These are phyloP conservation scores for Drosophila demipolita DNA, from an alignment of 2,888 invertebrate species.

Conservation along the genomic window DNA sequence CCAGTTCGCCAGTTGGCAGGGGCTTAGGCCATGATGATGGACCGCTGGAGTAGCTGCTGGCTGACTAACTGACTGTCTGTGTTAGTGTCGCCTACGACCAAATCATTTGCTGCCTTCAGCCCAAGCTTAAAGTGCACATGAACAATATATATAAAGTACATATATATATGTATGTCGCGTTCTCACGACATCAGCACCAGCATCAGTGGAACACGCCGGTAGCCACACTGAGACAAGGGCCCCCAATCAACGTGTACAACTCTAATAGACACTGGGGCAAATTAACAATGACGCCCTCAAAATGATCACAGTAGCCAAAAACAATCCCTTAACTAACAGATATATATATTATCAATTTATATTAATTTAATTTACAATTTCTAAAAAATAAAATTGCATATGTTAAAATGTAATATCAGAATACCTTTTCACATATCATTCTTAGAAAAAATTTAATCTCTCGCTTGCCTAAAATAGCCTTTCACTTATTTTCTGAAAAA, in stretches of 20 bases:
- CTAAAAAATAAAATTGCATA: too few relatives aligned
- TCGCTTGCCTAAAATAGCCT: not conserved
- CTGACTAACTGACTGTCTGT: conserved; percentile 31
- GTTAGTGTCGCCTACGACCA: conserved; percentile 73
- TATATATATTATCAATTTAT: not conserved
- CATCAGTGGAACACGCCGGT: conserved; percentile 43
- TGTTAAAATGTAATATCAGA: not conserved
- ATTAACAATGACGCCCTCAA: not conserved
- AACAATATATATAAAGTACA: not conserved
- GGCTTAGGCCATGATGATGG: conserved; percentile 21
- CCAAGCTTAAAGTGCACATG: conserved; percentile 26
- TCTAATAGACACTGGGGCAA: conserved; percentile 23
- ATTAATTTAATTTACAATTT: too few relatives aligned
- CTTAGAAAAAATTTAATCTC: not conserved
- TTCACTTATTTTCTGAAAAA: not conserved
- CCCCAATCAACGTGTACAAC: conserved; percentile 16
- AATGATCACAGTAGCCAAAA: not conserved
- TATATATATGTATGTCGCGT: conserved; percentile 51
- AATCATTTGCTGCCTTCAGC: conserved; percentile 41
- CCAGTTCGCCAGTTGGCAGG: conserved; percentile 4
- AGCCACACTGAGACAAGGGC: conserved; percentile 52
- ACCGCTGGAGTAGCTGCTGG: not conserved
- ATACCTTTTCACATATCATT: not conserved
- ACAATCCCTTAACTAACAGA: not conserved
- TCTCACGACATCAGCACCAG: conserved; percentile 63